Evolutionary conservation across 2,888 invertebrate species (phyloP), one percentile per base, ranked within the genome.

Genomic region (Heliconius sara): DNA sequence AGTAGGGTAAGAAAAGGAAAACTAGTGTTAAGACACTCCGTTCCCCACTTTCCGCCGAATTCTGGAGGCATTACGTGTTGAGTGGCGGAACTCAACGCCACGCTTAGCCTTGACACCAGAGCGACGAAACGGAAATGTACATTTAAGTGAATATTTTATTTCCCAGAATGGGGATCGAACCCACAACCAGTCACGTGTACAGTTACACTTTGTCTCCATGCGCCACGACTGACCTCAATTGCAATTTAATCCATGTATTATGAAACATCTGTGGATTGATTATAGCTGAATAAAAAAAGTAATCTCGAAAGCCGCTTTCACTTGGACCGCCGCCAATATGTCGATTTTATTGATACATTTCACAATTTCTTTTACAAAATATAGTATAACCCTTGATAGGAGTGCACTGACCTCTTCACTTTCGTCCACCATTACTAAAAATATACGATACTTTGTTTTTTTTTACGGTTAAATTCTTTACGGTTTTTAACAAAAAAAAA

Each of bases 351-450:
- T 78, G 76, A 83, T 77, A 74, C 78, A 77, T 79, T 79, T 73
- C 76, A 80, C 75, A 75, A 82, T 76, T 73, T 81, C 43, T 82
- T 79, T 27, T 43, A 71, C 27, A 79, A 77, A 72, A n/a, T 19
- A 67, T 34, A 60, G 9, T 47, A 63, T 70, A 52, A 68, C 72
- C 68, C 74, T 78, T 65, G 34, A 19, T 52, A 25, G 66, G 76
- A 80, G 82, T 63, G 83, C 88, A 89, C 87, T 88, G 89, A 91
- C 90, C 91, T 89, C 87, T 82, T 85, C 87, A 30, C 60, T 84
- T 72, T 87, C 85, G 76, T 86, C 88, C 22, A 86, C 86, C 88
- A 89, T 89, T 70, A 82, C 82, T 65, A 65, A 60, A 60, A 34
- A 60, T 60, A 60, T 39, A 34, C 25, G 57, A 39, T n/a, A 25